A percentile compares a stretch with the other conserved stretches of the same genome.
These are phyloP conservation scores for Chrysolina americana DNA, from an alignment of 2,888 invertebrate genomes.

Conservation along the genomic window DNA sequence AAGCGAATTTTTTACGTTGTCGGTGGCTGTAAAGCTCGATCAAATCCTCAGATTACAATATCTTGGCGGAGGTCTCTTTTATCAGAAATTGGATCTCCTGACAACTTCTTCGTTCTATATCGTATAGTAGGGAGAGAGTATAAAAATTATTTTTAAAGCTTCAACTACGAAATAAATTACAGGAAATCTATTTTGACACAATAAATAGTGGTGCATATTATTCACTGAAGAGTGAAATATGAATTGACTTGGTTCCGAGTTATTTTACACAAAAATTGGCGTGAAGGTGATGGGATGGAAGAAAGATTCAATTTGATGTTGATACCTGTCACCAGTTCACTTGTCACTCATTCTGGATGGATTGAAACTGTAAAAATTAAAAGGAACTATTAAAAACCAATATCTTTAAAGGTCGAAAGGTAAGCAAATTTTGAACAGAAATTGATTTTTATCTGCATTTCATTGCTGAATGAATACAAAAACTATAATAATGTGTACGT, in stretches of 20 bases:
- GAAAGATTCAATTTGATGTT: neutral
- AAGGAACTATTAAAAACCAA: no score
- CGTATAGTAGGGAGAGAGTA: neutral
- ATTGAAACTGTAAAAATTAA: no score
- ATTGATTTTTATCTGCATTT: no score
- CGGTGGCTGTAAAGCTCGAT: constrained; percentile 57
- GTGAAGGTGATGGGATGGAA: constrained; percentile 3
- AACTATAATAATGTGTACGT: no score
- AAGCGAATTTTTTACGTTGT: constrained; percentile 53
- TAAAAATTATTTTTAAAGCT: neutral
- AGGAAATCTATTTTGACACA: neutral
- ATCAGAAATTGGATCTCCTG: constrained; percentile 49
- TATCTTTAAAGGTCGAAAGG: no score
- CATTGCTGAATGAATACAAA: no score
- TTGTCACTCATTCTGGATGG: no score
- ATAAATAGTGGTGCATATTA: constrained; percentile 5
- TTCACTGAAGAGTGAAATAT: neutral
- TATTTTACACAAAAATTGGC: neutral
- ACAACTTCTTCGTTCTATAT: constrained; percentile 32
- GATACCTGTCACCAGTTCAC: neutral
- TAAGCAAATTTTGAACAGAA: no score
- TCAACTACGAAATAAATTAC: neutral
- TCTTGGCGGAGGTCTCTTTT: constrained; percentile 55
- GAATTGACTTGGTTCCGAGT: neutral
- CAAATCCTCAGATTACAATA: constrained; percentile 57